Percentiles rank a stretch among this genome's conserved stretches.
Conservation (phyloP, 1,140 invertebrate genomes). For the Ceratina australensis region DNA sequence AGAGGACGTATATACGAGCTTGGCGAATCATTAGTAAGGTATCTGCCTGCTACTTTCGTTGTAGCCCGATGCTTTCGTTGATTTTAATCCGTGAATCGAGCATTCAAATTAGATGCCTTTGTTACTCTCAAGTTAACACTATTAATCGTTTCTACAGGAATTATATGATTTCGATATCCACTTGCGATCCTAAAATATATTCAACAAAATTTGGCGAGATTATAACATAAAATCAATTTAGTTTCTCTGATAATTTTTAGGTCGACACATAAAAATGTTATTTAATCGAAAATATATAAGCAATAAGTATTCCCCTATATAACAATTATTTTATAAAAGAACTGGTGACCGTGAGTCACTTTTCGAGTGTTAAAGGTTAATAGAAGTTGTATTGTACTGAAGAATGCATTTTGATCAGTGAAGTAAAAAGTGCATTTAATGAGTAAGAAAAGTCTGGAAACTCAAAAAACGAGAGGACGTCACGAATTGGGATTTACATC, state of each 20-base stretch:
- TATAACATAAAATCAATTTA: no score
- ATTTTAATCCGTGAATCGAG: conserved; percentile 32
- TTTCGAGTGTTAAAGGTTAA: no score
- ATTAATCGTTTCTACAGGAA: not conserved
- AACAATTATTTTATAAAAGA: no score
- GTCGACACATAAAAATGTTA: no score
- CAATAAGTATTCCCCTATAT: no score
- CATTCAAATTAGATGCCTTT: not conserved
- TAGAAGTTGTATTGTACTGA: no score
- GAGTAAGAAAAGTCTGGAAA: not conserved
- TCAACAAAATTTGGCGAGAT: no score
- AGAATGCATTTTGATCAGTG: not conserved
- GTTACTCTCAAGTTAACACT: no score
- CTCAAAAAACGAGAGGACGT: not conserved
- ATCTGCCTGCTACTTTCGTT: conserved; percentile 46
- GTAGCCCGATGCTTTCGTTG: conserved; percentile 19
- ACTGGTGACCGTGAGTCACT: no score
- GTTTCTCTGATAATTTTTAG: no score
- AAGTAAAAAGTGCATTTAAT: not conserved
- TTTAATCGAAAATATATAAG: no score
- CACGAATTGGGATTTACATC: conserved; percentile 27
- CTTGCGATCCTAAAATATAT: no score
- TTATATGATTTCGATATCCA: not conserved
- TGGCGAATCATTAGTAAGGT: conserved; percentile 56
- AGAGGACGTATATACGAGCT: conserved; percentile 37